phyloP scores from a whole-genome alignment of 2,888 invertebrate species.

The Fissipunctia ypsillon region DNA sequence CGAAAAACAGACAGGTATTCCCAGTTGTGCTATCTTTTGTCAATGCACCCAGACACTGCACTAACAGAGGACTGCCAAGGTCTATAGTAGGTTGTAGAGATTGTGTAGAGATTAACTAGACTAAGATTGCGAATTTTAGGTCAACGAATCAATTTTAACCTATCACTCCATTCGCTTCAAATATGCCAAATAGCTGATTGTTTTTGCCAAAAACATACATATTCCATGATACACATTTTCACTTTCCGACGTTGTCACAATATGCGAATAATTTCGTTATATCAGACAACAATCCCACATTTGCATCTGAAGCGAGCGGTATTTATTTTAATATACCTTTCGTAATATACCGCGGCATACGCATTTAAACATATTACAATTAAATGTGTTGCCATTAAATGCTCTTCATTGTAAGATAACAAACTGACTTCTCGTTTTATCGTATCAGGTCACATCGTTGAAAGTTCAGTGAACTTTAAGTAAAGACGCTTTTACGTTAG shows the following conservation, averaged over 20 bases:
- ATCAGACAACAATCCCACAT: conserved; percentile 45
- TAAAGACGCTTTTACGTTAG: conserved; percentile 23
- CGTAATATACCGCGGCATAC: conserved; percentile 39
- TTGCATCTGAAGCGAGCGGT: conserved; percentile 55
- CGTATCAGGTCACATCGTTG: conserved; percentile 20
- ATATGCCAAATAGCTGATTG: conserved; percentile 20
- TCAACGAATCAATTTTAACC: conserved; percentile 28
- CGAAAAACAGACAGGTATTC: background rate
- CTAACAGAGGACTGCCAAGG: background rate
- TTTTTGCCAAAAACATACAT: conserved; percentile 7
- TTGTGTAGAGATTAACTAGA: background rate
- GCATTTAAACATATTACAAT: conserved; percentile 42
- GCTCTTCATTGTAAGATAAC: conserved; percentile 46
- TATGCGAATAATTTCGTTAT: conserved; percentile 47
- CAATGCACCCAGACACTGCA: background rate
- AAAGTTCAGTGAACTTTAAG: conserved; percentile 36
- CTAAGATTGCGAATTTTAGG: conserved; percentile 14
- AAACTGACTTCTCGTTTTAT: conserved; percentile 32
- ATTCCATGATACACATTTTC: conserved; percentile 38
- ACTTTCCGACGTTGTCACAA: conserved; percentile 49
- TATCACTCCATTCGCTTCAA: background rate
- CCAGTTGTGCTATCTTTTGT: background rate
- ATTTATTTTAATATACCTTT: conserved; percentile 54
- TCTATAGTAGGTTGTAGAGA: background rate
- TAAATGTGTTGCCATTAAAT: conserved; percentile 46